Percentiles rank a stretch among this genome's conserved stretches.
Conservation (phyloP, 2,113 vertebrate genomes). For the Nyctereutes procyonoides region DNA sequence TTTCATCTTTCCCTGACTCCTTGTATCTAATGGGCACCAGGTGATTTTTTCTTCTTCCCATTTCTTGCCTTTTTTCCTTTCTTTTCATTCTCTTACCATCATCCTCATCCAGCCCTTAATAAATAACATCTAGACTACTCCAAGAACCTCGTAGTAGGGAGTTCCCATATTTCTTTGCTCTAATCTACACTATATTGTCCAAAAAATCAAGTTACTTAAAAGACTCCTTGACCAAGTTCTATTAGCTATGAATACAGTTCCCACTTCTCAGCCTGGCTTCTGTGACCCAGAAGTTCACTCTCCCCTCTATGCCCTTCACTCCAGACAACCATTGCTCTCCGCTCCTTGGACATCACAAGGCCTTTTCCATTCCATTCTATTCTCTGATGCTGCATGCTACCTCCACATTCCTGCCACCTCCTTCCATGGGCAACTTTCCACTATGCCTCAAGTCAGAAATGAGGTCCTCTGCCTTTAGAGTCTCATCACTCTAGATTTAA, state of each 20-base stretch:
- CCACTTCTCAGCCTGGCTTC: neutral
- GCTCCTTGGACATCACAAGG: neutral
- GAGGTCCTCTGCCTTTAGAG: neutral
- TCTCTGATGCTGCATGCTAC: neutral
- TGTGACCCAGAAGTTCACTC: neutral
- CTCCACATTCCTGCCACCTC: neutral
- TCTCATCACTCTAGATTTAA: neutral
- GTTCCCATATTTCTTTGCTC: neutral
- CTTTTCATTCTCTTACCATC: neutral
- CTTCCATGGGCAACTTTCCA: neutral
- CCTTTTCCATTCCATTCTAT: neutral
- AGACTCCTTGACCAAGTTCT: neutral
- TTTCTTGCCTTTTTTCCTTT: neutral
- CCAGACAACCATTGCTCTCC: neutral
- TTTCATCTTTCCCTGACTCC: neutral
- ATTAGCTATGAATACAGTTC: neutral
- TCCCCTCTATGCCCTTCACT: rapidly evolving
- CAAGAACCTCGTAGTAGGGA: neutral
- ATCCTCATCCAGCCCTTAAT: neutral
- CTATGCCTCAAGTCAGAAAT: neutral
- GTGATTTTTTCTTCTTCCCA: neutral
- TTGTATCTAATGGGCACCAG: neutral
- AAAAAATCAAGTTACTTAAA: neutral
- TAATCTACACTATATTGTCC: neutral
- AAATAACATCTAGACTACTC: neutral